Conservation (phyloP, 2,888 invertebrate species). For the Apodemia duryi region DNA sequence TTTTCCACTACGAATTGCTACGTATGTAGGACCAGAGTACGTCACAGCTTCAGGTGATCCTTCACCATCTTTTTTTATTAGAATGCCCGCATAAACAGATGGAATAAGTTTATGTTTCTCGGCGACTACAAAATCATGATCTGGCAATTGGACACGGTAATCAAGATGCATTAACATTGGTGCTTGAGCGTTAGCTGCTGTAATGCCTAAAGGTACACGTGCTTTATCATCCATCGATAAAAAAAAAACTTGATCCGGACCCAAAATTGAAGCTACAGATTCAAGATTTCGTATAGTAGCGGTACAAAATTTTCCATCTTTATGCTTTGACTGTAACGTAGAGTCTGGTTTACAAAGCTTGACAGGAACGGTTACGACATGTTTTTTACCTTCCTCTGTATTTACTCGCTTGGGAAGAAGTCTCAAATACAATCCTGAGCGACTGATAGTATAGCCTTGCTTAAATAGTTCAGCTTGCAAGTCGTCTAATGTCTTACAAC, state of each 20-base stretch:
- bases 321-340: conserved; percentile 21
- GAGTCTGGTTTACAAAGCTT: conserved; percentile 27
- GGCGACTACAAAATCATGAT: conserved; percentile 23
- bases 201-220: conserved; percentile 24
- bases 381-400: conserved; percentile 27
- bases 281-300: conserved; percentile 25
- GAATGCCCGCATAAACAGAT: conserved; percentile 23
- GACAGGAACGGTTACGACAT: conserved; percentile 25
- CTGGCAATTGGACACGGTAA: conserved; percentile 23
- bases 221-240: conserved; percentile 29
- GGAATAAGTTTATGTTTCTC: conserved; percentile 26
- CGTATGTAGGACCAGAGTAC: conserved; percentile 21
- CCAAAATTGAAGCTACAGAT: conserved; percentile 27
- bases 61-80: not conserved
- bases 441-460: conserved; percentile 25
- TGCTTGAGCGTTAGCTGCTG: conserved; percentile 25
- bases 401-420: conserved; percentile 24
- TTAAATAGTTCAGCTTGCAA: conserved; percentile 5
- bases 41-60: conserved; percentile 23
- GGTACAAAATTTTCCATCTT: conserved; percentile 25
- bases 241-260: conserved; percentile 29
- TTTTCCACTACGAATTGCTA: conserved; percentile 19
- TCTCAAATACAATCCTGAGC: conserved; percentile 25
- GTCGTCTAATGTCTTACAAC: not conserved
- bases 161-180: conserved; percentile 27